A percentile compares a stretch with the other conserved stretches of the same genome.
These are phyloP conservation scores for Thalassarche chlororhynchos DNA, from an alignment of 2,113 vertebrate genomes.

Conservation along the genomic window DNA sequence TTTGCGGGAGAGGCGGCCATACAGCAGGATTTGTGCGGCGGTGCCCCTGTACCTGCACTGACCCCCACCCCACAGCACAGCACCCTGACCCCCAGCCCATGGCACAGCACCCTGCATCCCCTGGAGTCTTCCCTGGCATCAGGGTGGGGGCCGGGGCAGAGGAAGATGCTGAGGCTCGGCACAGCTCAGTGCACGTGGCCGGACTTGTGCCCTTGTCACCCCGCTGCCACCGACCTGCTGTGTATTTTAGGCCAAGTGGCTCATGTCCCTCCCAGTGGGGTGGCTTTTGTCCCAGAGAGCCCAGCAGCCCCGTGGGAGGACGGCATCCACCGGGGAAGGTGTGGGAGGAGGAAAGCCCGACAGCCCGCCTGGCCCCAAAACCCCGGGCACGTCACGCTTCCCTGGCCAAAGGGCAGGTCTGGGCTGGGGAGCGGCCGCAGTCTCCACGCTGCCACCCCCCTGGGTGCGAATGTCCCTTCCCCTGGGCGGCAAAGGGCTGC, in stretches of 20 bases:
- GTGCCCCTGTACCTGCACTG: neutral
- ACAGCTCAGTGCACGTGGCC: neutral
- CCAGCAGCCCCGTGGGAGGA: rapidly evolving
- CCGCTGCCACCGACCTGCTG: neutral
- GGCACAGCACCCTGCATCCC: neutral
- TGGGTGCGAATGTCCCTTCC: neutral
- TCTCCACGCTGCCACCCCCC: neutral
- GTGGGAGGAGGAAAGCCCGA: neutral
- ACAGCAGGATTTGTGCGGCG: neutral
- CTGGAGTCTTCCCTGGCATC: neutral
- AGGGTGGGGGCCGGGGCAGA: neutral
- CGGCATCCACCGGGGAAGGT: neutral
- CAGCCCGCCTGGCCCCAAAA: rapidly evolving
- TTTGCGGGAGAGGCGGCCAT: neutral
- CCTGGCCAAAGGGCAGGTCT: neutral
- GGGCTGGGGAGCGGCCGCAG: neutral
- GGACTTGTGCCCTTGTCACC: neutral
- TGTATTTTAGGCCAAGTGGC: neutral
- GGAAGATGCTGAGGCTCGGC: neutral
- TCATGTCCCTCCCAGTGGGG: rapidly evolving
- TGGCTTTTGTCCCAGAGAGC: neutral
- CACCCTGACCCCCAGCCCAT: neutral
- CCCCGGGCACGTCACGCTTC: rapidly evolving
- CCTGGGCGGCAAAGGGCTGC: neutral
- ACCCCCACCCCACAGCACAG: neutral